phyloP scores from a whole-genome alignment of 2,113 vertebrate genomes.

The Sarotherodon lohbergeri region DNA sequence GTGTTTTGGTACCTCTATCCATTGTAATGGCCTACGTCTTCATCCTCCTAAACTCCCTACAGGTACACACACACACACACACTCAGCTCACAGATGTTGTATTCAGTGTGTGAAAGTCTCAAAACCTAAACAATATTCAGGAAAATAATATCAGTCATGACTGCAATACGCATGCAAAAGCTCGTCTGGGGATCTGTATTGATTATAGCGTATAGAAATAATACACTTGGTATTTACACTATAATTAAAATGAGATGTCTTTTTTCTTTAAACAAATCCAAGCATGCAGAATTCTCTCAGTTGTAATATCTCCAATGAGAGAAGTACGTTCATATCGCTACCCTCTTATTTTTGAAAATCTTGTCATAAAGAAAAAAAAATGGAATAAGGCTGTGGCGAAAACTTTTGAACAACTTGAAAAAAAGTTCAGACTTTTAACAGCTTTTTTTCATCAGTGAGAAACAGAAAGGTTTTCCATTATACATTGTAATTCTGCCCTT shows the following conservation, averaged over 20 bases:
- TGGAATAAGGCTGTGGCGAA: background rate
- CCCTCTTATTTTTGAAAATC: background rate
- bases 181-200: background rate
- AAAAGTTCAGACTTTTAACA: constrained; percentile 11
- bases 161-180: background rate
- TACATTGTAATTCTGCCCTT: constrained; percentile 42
- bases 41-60: constrained; percentile 76
- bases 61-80: constrained; percentile 54
- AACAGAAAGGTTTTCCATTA: constrained; percentile 63
- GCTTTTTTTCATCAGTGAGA: constrained; percentile 3
- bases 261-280: background rate
- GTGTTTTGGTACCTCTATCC: constrained; percentile 75
- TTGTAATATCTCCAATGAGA: background rate
- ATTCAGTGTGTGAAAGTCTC: background rate
- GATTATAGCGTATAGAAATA: background rate
- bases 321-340: accelerated
- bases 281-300: background rate
- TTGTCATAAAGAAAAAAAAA: background rate
- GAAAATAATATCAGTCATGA: background rate
- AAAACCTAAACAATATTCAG: background rate
- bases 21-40: constrained; percentile 77
- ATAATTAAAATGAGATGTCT: background rate
- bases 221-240: background rate
- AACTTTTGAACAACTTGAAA: background rate
- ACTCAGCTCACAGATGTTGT: background rate